These are phyloP conservation scores for Gymnosoma rotundatum DNA, from an alignment of 2,888 invertebrate species.

Conservation along the genomic window DNA sequence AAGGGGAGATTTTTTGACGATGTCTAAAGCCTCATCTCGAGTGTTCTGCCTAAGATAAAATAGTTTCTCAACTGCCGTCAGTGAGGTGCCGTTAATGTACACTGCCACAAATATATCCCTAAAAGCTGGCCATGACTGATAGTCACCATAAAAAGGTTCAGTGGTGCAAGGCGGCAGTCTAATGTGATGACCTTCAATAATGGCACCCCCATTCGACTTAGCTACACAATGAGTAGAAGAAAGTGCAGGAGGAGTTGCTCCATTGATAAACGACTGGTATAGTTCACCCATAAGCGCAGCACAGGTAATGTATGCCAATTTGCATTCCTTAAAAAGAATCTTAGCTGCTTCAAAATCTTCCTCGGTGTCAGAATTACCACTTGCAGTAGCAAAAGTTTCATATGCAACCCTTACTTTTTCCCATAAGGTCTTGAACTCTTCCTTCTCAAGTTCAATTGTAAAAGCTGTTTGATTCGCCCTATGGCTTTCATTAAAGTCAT, in stretches of 20 bases:
- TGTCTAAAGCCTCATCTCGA: neutral
- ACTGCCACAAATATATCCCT: neutral
- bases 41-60: neutral
- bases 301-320: neutral
- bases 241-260: too few species aligned
- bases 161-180: slow-evolving; percentile 1
- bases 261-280: neutral
- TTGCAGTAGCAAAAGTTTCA: neutral
- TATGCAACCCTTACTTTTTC: neutral
- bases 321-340: neutral
- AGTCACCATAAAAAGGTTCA: neutral
- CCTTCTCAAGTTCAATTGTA: neutral
- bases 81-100: neutral
- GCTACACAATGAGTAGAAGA: too few species aligned
- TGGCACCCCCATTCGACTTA: too few species aligned
- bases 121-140: neutral
- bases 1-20: too few species aligned
- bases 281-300: slow-evolving; percentile 1
- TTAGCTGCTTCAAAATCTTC: neutral
- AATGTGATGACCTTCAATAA: neutral
- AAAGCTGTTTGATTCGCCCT: neutral
- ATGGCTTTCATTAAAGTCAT: neutral
- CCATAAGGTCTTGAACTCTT: neutral
- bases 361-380: neutral
- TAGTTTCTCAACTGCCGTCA: neutral